Conservation (phyloP, 2,888 invertebrate genomes). For the Pollenia amentaria region DNA sequence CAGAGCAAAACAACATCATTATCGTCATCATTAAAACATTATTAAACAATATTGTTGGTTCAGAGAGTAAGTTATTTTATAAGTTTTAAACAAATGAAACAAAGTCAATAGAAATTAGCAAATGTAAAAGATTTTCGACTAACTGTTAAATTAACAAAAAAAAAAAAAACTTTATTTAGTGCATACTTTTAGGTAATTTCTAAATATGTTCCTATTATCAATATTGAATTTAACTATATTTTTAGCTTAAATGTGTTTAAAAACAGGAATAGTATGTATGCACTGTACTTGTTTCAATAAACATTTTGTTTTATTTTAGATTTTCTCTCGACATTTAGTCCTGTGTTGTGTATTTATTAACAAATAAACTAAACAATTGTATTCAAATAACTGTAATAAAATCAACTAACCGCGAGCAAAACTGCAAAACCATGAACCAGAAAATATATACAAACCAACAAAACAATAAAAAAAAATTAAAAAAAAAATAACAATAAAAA, state of each 20-base stretch:
- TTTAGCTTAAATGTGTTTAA: no score
- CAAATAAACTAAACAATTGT: conserved; percentile 61
- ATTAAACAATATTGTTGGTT: conserved; percentile 43
- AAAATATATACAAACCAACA: conserved; percentile 28
- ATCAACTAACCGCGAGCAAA: conserved; percentile 69
- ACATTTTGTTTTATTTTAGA: conserved; percentile 21
- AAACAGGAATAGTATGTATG: not conserved
- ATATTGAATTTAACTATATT: no score
- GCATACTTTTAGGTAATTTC: conserved; percentile 38
- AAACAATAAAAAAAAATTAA: conserved; percentile 1
- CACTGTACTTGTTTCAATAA: conserved; percentile 26
- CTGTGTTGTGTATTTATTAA: conserved; percentile 24
- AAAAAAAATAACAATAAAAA: conserved; percentile 52
- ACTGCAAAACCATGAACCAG: conserved; percentile 53
- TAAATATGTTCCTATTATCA: no score
- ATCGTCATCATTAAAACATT: conserved; percentile 61
- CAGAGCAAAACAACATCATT: conserved; percentile 60
- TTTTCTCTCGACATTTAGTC: not conserved
- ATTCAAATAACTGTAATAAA: conserved; percentile 58
- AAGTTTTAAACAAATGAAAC: not conserved
- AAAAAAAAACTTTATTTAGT: not conserved
- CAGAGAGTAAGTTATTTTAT: conserved; percentile 14
- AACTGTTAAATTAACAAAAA: no score
- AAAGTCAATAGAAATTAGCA: not conserved
- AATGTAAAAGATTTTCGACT: not conserved